Percentiles rank a stretch among this genome's conserved stretches.
Conservation (phyloP, 2,797 vertebrate genomes). For the Lagorchestes hirsutus region DNA sequence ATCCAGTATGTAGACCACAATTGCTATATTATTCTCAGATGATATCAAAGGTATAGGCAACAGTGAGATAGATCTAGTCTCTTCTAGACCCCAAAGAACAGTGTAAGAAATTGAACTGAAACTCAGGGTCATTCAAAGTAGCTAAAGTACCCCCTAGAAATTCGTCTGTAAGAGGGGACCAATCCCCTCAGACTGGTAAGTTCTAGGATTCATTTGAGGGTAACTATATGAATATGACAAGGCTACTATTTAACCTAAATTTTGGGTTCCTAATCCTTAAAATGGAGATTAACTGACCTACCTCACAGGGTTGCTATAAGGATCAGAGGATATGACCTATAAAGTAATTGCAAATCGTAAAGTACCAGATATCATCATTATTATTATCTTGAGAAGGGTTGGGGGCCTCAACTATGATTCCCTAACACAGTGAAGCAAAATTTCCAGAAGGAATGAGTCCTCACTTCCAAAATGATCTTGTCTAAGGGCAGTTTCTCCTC, state of each 20-base stretch:
- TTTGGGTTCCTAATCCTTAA: not conserved
- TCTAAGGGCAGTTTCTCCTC: not conserved
- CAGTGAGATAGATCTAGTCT: slow-evolving; percentile 8
- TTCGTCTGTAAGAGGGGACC: not conserved
- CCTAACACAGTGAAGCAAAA: not conserved
- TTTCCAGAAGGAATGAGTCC: not conserved
- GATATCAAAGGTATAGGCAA: not conserved
- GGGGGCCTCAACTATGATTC: not conserved
- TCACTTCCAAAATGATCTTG: not conserved
- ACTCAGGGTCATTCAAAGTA: slow-evolving; percentile 10
- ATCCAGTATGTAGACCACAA: not conserved
- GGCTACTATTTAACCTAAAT: not conserved
- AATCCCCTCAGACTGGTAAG: not conserved
- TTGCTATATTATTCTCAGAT: not conserved
- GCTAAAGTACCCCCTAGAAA: slow-evolving; percentile 40
- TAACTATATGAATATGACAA: not conserved
- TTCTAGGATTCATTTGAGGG: not conserved
- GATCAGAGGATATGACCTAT: not conserved
- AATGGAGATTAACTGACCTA: not conserved
- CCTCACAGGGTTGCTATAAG: not conserved
- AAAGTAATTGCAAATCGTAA: not conserved
- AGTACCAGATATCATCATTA: not conserved
- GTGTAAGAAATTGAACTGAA: slow-evolving; percentile 28
- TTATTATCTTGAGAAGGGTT: not conserved
- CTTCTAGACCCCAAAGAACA: not conserved